Evolutionary conservation across 2,888 invertebrate species (phyloP).

Genomic region (Callinectes sapidus): DNA sequence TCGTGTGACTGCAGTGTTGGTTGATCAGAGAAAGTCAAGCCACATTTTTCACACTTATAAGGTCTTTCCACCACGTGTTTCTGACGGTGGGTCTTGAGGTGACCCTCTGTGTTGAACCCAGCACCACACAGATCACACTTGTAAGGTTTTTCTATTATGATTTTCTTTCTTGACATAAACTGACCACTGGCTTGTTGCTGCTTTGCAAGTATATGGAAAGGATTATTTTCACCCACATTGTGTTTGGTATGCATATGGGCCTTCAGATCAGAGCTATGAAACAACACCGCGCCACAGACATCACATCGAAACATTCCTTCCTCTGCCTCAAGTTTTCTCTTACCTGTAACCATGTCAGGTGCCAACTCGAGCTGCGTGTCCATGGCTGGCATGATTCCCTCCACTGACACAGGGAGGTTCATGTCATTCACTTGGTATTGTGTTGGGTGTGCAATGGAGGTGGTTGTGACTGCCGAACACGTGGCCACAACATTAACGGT

Average conservation of each 20-base stretch:
- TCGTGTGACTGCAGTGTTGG: conserved; percentile 57
- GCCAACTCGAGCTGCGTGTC: conserved; percentile 11
- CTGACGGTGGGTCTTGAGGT: conserved; percentile 57
- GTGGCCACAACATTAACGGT: conserved; percentile 34
- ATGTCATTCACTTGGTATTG: background rate
- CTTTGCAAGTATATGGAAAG: conserved; percentile 60
- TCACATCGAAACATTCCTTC: conserved; percentile 61
- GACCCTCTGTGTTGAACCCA: conserved; percentile 64
- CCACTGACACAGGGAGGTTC: conserved; percentile 16
- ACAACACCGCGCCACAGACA: conserved; percentile 55
- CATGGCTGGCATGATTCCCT: background rate
- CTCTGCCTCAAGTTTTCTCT: conserved; percentile 45
- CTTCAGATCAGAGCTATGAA: conserved; percentile 49
- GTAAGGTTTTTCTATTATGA: conserved; percentile 59
- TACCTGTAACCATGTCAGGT: background rate
- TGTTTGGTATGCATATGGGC: conserved; percentile 61
- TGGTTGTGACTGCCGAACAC: conserved; percentile 38
- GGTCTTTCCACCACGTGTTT: conserved; percentile 57
- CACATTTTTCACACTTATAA: conserved; percentile 61
- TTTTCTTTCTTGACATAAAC: conserved; percentile 49
- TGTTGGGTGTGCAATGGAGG: conserved; percentile 19
- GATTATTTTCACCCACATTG: conserved; percentile 68
- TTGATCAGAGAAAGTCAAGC: conserved; percentile 52
- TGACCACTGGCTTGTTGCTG: conserved; percentile 62
- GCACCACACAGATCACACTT: conserved; percentile 64